Percentiles rank a stretch among this genome's conserved stretches.
Evolutionary conservation across 2,113 vertebrate species (phyloP).

Genomic region (Cyanoramphus novaezelandiae): DNA sequence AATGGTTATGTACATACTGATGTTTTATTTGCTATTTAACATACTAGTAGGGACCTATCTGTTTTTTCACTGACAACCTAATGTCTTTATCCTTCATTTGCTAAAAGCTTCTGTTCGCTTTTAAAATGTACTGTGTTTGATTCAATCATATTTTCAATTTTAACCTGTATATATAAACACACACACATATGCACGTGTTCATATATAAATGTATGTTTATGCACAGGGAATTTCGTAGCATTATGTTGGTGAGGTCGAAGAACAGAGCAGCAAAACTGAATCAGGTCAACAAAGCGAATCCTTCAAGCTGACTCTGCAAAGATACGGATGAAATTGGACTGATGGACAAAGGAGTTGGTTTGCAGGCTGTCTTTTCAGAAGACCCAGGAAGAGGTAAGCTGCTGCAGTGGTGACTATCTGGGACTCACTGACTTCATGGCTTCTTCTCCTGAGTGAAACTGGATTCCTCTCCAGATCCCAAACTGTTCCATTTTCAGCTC

Average conservation of each 20-base stretch:
- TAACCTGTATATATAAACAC: not conserved
- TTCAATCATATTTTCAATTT: not conserved
- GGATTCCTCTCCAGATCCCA: not conserved
- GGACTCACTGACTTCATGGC: not conserved
- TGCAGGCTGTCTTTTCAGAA: not conserved
- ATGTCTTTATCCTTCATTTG: not conserved
- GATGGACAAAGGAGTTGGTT: fast-evolving
- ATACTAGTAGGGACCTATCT: not conserved
- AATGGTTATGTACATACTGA: not conserved
- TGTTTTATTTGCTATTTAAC: not conserved
- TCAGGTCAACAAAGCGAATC: not conserved
- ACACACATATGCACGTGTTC: fast-evolving
- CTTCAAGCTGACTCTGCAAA: not conserved
- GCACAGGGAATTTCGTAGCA: not conserved
- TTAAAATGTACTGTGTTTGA: not conserved
- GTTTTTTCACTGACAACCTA: not conserved
- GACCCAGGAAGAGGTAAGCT: not conserved
- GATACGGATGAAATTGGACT: fast-evolving
- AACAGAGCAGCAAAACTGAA: not conserved
- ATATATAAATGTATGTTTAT: not conserved
- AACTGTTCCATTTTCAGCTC: not conserved
- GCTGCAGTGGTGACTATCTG: not conserved
- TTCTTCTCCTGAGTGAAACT: not conserved
- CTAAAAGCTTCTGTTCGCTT: not conserved
- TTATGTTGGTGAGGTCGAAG: not conserved